Base-by-base conservation (phyloP, 2,113 vertebrate genomes). In the Trachemys scripta region DNA sequence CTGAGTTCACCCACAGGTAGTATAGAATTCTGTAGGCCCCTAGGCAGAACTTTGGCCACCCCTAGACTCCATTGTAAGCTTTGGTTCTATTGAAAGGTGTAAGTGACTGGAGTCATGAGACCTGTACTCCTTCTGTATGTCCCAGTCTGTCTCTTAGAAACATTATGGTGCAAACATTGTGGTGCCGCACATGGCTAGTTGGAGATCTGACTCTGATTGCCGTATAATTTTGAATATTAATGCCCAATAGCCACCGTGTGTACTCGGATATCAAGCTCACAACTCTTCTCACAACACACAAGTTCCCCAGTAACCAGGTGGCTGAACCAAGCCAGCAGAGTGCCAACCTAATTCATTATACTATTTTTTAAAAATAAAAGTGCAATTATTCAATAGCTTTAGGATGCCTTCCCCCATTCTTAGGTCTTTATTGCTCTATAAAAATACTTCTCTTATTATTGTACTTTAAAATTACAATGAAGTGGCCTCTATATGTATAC, bases 361-460 rank as follows among this genome's bases (percentile, higher is more conserved):
- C 88, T 65, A 8, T 38, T 42, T 57, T 14, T 49, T 53, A 38
- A n/a, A 14, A 91, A 84, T 56, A 22, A 7, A 85, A 13, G 22
- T 65, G 56, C 11, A 85, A n/a, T 72, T 38, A 5, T 85, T 69
- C 72, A 57, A 50, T 85, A 22, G 29, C 24, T 84, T 50, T 25
- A 50, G 12, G 27, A 59, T 88, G 80, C 84, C 3, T 91, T 54
- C 25, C 9, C 51, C 51, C 54, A 31, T 17, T 90, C 10, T 42
- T 87, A 54, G 22, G 53, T 80, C 90, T 87, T 81, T 47, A 11
- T 88, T 91, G 47, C 78, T 94, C 35, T 6, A 6, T 56, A 53
- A 57, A 94, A 94, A 93, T 87, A n/a, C 2, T 91, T 47, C 38
- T 76, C 8, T 87, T 94, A 82, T 59, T 94, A 9, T 1, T 75